phyloP scores from a whole-genome alignment of 2,797 vertebrate species.

The Myiothlypis chrysogaster region DNA sequence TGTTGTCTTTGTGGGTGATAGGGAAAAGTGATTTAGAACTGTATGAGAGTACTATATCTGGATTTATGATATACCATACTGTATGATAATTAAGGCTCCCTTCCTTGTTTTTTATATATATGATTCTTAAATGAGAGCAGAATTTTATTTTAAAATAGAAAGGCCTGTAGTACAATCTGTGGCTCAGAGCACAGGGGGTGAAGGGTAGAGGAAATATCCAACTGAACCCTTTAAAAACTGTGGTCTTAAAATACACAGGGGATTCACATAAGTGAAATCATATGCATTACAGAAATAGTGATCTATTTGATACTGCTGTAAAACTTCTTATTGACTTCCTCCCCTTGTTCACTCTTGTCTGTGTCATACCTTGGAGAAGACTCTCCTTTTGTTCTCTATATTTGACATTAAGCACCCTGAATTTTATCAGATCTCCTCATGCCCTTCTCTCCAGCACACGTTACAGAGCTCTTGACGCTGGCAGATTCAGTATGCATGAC shows the following conservation, averaged over 20 bases:
- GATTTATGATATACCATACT: constrained; percentile 37
- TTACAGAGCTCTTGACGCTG: neutral
- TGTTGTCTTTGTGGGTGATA: constrained; percentile 5
- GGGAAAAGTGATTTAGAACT: constrained; percentile 45
- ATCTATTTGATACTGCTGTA: neutral
- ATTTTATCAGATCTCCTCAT: neutral
- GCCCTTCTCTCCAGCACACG: neutral
- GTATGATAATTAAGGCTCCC: constrained; percentile 26
- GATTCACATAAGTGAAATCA: neutral
- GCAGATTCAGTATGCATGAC: neutral
- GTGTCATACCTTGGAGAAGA: neutral
- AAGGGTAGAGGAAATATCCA: neutral
- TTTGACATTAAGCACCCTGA: neutral
- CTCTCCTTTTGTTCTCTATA: neutral
- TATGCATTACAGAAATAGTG: neutral
- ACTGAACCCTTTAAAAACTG: neutral
- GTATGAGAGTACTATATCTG: neutral
- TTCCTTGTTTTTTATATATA: constrained; percentile 8
- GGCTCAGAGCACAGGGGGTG: neutral
- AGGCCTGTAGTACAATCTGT: neutral
- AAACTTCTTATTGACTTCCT: neutral
- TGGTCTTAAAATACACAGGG: neutral
- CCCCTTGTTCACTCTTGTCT: neutral
- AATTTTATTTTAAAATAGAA: neutral
- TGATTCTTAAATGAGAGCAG: neutral